Evolutionary conservation across 2,888 invertebrate genomes (phyloP).

Genomic region (Parascotia fuliginaria): DNA sequence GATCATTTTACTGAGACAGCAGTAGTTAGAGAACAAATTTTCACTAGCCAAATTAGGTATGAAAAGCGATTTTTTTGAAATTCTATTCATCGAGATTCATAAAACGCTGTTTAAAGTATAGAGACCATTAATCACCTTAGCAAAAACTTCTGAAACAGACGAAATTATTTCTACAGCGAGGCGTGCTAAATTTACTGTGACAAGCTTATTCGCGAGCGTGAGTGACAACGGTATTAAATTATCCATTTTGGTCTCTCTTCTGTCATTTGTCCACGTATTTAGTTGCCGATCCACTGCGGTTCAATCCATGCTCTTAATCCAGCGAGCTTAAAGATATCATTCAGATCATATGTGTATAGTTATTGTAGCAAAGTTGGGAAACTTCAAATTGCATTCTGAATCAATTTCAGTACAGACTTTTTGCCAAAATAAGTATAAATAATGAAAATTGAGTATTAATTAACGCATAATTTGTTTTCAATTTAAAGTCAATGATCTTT

Average conservation of each 20-base stretch:
- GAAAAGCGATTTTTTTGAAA: too few relatives aligned
- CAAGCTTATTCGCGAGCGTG: slow-evolving; percentile 46
- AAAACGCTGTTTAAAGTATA: slow-evolving; percentile 14
- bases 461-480: too few relatives aligned
- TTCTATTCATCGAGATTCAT: slow-evolving; percentile 7
- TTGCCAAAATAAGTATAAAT: too few relatives aligned
- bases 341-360: too few relatives aligned
- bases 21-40: too few relatives aligned
- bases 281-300: background rate
- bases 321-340: background rate
- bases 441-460: too few relatives aligned
- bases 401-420: background rate
- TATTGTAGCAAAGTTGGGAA: background rate
- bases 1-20: too few relatives aligned
- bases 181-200: slow-evolving; percentile 34
- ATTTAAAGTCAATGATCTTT: too few relatives aligned
- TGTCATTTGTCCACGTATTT: background rate
- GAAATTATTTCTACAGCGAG: slow-evolving; percentile 28
- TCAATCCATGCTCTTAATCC: background rate
- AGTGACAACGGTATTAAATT: slow-evolving; percentile 38
- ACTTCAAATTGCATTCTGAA: background rate
- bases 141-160: background rate
- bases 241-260: slow-evolving; percentile 3
- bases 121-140: slow-evolving; percentile 17
- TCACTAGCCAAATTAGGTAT: too few relatives aligned